phyloP scores from a whole-genome alignment of 2,888 invertebrate species.

The Alitta virens region DNA sequence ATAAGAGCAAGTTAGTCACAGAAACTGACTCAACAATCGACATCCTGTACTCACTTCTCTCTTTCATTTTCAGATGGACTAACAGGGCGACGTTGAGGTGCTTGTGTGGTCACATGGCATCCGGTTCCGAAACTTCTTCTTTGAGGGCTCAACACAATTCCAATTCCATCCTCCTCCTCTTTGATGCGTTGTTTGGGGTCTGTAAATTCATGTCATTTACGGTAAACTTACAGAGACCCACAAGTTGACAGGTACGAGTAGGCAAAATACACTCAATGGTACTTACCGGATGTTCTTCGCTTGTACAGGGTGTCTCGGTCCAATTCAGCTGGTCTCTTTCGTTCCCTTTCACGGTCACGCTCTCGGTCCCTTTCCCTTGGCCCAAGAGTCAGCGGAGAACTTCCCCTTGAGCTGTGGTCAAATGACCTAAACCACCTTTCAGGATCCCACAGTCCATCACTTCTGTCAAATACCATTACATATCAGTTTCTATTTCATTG shows the following conservation, averaged over 20 bases:
- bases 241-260: too few relatives aligned
- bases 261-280: not conserved
- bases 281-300: conserved; percentile 43
- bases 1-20: too few relatives aligned
- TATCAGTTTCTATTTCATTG: too few relatives aligned
- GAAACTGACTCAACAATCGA: too few relatives aligned
- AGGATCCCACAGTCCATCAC: conserved; percentile 52
- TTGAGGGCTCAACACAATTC: conserved; percentile 82
- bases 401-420: conserved; percentile 35
- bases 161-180: conserved; percentile 71
- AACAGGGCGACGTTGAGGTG: conserved; percentile 20
- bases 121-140: conserved; percentile 83
- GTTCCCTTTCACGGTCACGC: conserved; percentile 32
- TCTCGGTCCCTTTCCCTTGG: conserved; percentile 22
- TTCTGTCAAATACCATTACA: conserved; percentile 31
- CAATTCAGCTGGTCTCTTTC: conserved; percentile 39
- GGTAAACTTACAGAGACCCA: too few relatives aligned
- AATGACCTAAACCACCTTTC: conserved; percentile 46
- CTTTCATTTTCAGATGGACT: conserved; percentile 33
- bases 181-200: conserved; percentile 68
- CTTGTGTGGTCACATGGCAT: conserved; percentile 68
- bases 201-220: too few relatives aligned
- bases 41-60: conserved; percentile 19
- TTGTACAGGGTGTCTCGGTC: conserved; percentile 40
- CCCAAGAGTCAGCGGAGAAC: conserved; percentile 35